These are phyloP conservation scores for Catamblyrhynchus diadema DNA, from an alignment of 2,797 vertebrate species.

Conservation along the genomic window DNA sequence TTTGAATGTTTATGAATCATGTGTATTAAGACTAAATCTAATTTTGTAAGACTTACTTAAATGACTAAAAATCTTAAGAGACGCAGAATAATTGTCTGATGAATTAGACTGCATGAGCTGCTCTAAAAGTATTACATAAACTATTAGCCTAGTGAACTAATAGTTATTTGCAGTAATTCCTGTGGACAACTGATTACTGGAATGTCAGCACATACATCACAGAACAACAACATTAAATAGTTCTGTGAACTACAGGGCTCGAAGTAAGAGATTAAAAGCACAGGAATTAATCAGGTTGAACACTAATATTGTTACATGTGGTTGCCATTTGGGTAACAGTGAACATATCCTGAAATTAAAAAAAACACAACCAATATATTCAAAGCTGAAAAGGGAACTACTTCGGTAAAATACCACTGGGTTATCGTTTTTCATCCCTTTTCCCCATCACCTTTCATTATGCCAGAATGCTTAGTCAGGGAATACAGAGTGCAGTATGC, in stretches of 20 bases:
- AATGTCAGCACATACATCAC: conserved; percentile 1
- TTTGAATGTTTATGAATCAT: conserved; percentile 14
- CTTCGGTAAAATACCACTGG: background rate
- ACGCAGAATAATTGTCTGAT: conserved; percentile 4
- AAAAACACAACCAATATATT: background rate
- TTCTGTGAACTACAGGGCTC: background rate
- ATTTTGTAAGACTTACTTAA: conserved; percentile 23
- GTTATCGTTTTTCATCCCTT: background rate
- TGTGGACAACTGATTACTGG: background rate
- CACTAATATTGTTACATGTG: background rate
- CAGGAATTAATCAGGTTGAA: background rate
- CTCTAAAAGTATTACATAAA: conserved; percentile 16
- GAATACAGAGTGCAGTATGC: background rate
- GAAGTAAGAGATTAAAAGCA: conserved; percentile 9
- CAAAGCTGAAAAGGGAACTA: background rate
- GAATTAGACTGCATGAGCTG: background rate
- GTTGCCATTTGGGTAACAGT: background rate
- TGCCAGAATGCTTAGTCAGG: background rate
- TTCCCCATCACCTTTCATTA: background rate
- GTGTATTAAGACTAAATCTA: background rate
- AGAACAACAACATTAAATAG: background rate
- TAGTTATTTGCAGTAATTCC: conserved; percentile 13
- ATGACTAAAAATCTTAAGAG: conserved; percentile 40
- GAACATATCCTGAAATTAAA: background rate
- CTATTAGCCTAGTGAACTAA: conserved; percentile 17